Base-by-base conservation (phyloP, 1,140 invertebrate genomes). In the Sarcophaga peregrina region DNA sequence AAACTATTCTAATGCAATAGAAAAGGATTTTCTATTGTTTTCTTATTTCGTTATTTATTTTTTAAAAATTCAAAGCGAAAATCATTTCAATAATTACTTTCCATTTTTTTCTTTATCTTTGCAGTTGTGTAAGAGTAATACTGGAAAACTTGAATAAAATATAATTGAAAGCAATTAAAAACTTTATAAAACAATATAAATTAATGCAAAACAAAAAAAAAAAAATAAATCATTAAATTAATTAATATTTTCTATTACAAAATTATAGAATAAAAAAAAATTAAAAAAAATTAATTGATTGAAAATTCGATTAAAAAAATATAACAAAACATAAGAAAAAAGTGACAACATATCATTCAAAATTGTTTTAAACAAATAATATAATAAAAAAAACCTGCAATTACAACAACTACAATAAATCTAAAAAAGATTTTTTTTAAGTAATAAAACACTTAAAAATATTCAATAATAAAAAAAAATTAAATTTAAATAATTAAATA, bases 281-380 rank as follows among this genome's bases (percentile, higher is more conserved):
- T n/a, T 68, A 8, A 52, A 52, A 3, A n/a, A 25, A 68, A 68
- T 20, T 2, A 25, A 68, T 37, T 37, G 25, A 37, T 37, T 2
- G 25, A 37, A 37, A 37, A 37, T 2, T 37, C 25, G 25, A 68
- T 20, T 20, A 68, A 8, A 68, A 68, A 37, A 20, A 10, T 68
- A 68, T n/a, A 20, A 25, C 10, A 10, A 68, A 68, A 20, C 20
- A 20, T 37, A 37, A 37, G n/a, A 5, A 68, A 62, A 62, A 68
- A 68, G 62, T 68, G 62, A 20, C 62, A 68, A 68, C 62, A 68
- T 68, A 68, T 68, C 62, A 68, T 17, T 68, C 15, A 68, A 68
- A 10, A 25, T 68, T 13, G 13, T 10, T 52, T 10, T 68, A 68
- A 68, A 68, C 20, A 58, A n/a, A 58, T n/a, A n/a, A 58, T 13